Evolutionary conservation across 2,888 invertebrate genomes (phyloP), one percentile per base, ranked within the genome.

Genomic region (Aporophyla nigra): DNA sequence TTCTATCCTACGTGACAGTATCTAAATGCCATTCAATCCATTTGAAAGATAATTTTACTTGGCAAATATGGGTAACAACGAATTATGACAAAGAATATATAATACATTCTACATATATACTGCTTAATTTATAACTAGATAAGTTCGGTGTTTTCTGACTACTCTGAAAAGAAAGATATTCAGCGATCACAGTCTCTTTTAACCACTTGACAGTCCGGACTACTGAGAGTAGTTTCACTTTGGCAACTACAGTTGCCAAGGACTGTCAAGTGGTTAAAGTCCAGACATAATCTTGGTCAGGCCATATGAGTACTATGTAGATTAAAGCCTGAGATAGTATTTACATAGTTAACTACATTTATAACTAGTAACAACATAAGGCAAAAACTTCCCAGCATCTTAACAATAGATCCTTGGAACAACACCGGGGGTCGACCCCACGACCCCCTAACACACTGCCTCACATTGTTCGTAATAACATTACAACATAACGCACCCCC

Each of bases 401-500:
- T 5, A 7, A 49, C 59, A 81, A 71, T 65, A 63, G 24, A 12
- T 24, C 27, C 33, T 33, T 46, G 40, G 4, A 21, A n/a, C n/a
- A 40, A 58, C 59, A 51, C 53, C 33, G 54, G 59, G 85, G 70
- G 0, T 56, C 58, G 54, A 67, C 5, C 70, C 81, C 27, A 46
- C 80, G 71, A 68, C 85, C 82, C 75, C 56, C 33, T 85, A 71
- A 82, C 82, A 82, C 85, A 82, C 74, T 82, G 82, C 82, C 82
- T 65, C 56, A 85, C 75, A 82, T 80, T 71, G 81, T 72, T 59
- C 71, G 2, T 43, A 19, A 69, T 46, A 40, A 54, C 14, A 83
- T 83, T 56, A 66, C 54, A 56, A 43, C 40, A 58, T 21, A n/a
- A 61, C 19, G 5, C 21, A 27, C 46, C 62, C 43, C 40, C 62